Evolutionary conservation across 2,797 vertebrate species (phyloP).

Genomic region (Lepilemur ruficaudatus): DNA sequence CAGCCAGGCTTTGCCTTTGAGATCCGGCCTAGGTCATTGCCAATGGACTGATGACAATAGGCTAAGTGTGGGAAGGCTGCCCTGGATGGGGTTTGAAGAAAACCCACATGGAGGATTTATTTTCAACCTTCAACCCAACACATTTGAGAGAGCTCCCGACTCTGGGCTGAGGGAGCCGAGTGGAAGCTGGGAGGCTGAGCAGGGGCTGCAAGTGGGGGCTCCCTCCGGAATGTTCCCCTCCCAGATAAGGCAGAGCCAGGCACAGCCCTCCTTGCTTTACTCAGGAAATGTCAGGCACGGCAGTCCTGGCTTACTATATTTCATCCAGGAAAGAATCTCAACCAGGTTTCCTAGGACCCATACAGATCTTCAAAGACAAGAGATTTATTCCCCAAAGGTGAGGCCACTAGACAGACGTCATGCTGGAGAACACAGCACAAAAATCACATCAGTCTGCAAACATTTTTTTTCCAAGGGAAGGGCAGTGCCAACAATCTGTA

Average conservation of each 20-base stretch:
- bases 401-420: neutral
- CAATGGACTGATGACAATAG: conserved; percentile 21
- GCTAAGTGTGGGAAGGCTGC: conserved; percentile 29
- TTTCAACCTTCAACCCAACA: conserved; percentile 25
- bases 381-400: conserved; percentile 47
- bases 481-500: neutral
- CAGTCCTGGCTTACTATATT: conserved; percentile 43
- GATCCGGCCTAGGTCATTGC: conserved; percentile 31
- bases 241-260: conserved; percentile 44
- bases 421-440: neutral
- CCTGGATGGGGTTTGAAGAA: conserved; percentile 19
- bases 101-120: conserved; percentile 29
- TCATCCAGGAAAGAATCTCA: conserved; percentile 47
- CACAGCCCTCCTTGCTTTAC: conserved; percentile 36
- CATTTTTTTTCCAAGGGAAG: neutral
- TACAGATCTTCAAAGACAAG: conserved; percentile 44
- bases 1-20: neutral
- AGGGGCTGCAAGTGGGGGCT: neutral
- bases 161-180: neutral
- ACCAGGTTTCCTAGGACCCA: conserved; percentile 32
- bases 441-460: neutral
- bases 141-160: neutral
- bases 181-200: neutral
- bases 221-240: conserved; percentile 36
- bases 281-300: conserved; percentile 60